Conservation (phyloP, 1,140 invertebrate genomes). For the Drosophila bifasciata region DNA sequence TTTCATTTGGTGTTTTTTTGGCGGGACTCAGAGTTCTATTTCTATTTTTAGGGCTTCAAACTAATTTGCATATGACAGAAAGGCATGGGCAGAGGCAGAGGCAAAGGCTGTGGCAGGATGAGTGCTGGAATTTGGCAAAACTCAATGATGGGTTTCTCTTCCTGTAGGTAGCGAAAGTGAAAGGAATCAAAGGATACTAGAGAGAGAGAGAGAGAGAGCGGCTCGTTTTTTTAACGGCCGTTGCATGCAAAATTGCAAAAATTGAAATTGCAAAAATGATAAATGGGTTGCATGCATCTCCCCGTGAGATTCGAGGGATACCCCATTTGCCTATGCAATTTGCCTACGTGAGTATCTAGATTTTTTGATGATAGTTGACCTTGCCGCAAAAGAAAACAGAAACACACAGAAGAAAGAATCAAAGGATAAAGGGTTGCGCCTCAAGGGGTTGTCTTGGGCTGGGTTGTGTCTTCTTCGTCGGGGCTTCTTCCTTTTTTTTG, state of each 20-base stretch:
- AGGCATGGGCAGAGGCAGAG: slow-evolving; percentile 13
- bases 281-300: slow-evolving; percentile 67
- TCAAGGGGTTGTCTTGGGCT: slow-evolving; percentile 28
- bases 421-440: slow-evolving; percentile 41
- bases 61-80: slow-evolving; percentile 78
- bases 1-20: slow-evolving; percentile 56
- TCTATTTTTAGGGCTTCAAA: slow-evolving; percentile 46
- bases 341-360: slow-evolving; percentile 48
- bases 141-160: slow-evolving; percentile 24
- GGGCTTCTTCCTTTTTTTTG: slow-evolving; percentile 63
- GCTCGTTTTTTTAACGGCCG: slow-evolving; percentile 49
- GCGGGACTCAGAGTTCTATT: slow-evolving; percentile 58
- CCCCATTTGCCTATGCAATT: slow-evolving; percentile 61
- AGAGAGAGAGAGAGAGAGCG: slow-evolving; percentile 28
- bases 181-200: slow-evolving; percentile 67
- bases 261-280: slow-evolving; percentile 71
- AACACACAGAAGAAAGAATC: slow-evolving; percentile 1
- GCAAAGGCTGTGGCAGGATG: slow-evolving; percentile 27
- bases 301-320: slow-evolving; percentile 7
- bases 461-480: no score
- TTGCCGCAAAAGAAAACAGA: slow-evolving; percentile 45
- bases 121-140: slow-evolving; percentile 74
- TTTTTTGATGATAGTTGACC: slow-evolving; percentile 53
- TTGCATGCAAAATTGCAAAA: slow-evolving; percentile 75
- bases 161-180: slow-evolving; percentile 74